Evolutionary conservation across 1,140 invertebrate genomes (phyloP).

Genomic region (Zaprionus capensis): DNA sequence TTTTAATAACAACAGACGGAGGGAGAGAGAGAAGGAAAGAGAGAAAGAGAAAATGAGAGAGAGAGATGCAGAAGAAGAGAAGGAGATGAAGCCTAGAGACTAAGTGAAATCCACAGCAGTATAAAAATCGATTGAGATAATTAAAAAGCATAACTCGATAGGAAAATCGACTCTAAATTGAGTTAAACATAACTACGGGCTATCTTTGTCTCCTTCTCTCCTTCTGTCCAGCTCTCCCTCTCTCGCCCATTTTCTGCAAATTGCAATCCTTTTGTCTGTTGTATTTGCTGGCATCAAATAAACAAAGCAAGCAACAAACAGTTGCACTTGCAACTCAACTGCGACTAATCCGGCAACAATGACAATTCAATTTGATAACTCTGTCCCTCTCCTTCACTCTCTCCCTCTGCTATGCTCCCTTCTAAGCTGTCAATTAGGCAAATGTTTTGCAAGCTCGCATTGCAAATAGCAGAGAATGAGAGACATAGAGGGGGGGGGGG

Average conservation of each 20-base stretch:
- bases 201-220: neutral
- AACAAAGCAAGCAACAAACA: conserved; percentile 10
- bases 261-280: neutral
- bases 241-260: neutral
- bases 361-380: conserved; percentile 22
- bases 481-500: neutral
- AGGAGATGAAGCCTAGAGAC: neutral
- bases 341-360: conserved; percentile 23
- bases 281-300: conserved; percentile 13
- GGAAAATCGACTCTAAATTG: neutral
- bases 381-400: neutral
- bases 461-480: conserved; percentile 27
- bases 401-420: neutral
- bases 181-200: conserved; percentile 3
- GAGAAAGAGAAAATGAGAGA: neutral
- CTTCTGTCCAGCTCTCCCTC: neutral
- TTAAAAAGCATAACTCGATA: conserved; percentile 1
- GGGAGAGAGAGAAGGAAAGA: neutral
- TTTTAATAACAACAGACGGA: conserved; percentile 55
- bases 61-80: neutral
- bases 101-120: neutral
- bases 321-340: neutral
- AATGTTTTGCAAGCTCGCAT: conserved; percentile 1
- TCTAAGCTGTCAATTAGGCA: conserved; percentile 21
- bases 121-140: conserved; percentile 10